Evolutionary conservation across 1,140 invertebrate species (phyloP).

Genomic region (Schmidtea mediterranea): DNA sequence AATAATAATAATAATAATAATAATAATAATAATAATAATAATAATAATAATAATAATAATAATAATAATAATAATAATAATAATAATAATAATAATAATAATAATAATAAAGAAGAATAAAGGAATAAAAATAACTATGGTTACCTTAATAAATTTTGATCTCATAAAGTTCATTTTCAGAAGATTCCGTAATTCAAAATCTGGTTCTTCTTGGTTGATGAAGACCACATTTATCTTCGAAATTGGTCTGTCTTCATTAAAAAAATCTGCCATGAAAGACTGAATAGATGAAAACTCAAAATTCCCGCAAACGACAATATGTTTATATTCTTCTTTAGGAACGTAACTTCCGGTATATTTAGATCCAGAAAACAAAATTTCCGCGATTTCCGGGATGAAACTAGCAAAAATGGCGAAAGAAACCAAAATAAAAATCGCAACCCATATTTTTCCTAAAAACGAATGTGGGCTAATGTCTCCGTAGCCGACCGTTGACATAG

Average conservation of each 20-base stretch:
- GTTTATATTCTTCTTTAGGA: constrained; percentile 4
- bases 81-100: no score
- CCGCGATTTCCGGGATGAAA: constrained; percentile 8
- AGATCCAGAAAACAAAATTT: neutral
- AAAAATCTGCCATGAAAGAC: constrained; percentile 8
- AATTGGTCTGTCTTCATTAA: constrained; percentile 7
- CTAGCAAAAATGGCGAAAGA: constrained; percentile 52
- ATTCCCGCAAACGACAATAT: constrained; percentile 9
- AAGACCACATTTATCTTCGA: constrained; percentile 9
- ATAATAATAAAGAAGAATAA: no score
- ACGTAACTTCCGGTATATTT: constrained; percentile 8
- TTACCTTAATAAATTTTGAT: constrained; percentile 8
- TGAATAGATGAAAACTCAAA: constrained; percentile 5
- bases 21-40: no score
- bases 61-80: no score
- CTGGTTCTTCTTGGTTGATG: constrained; percentile 4
- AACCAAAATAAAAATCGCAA: constrained; percentile 93
- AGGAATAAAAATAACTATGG: neutral
- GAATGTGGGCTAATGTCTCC: constrained; percentile 90
- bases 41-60: no score
- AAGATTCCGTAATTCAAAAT: neutral
- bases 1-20: no score
- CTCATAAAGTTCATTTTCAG: constrained; percentile 10
- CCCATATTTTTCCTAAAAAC: constrained; percentile 73
- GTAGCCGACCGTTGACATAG: constrained; percentile 94